phyloP scores from a whole-genome alignment of 1,140 invertebrate species.

The Anastatus disparis region DNA sequence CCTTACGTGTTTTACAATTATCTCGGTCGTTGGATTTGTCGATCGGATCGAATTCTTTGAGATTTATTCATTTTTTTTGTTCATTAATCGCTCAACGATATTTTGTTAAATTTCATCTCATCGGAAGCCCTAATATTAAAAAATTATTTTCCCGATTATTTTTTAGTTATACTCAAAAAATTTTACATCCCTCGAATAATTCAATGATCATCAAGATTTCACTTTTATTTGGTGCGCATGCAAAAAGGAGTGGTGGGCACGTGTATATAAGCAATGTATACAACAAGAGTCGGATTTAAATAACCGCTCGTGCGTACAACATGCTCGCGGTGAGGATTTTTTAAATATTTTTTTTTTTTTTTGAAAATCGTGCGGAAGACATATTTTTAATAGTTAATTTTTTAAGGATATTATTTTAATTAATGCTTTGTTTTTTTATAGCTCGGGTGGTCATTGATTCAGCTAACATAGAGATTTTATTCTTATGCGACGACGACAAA shows the following conservation, averaged over 20 bases:
- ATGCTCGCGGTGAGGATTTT: conserved; percentile 2
- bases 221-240: conserved; percentile 1
- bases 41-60: no score
- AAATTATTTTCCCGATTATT: no score
- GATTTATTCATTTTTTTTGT: no score
- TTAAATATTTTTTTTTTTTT: no score
- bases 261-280: neutral
- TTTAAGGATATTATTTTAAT: conserved; percentile 3
- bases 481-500: neutral
- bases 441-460: neutral
- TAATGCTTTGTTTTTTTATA: conserved; percentile 23
- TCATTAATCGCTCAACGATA: no score
- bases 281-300: neutral
- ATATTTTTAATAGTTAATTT: conserved; percentile 25
- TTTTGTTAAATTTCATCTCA: no score
- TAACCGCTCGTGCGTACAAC: neutral
- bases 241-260: conserved; percentile 6
- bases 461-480: neutral
- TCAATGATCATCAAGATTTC: neutral
- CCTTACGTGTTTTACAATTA: conserved; percentile 8
- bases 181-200: neutral
- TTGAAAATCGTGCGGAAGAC: conserved; percentile 28
- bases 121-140: no score
- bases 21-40: neutral
- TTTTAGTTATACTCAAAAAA: neutral